Conservation (phyloP, 1,140 invertebrate species). For the Aricia agestis region DNA sequence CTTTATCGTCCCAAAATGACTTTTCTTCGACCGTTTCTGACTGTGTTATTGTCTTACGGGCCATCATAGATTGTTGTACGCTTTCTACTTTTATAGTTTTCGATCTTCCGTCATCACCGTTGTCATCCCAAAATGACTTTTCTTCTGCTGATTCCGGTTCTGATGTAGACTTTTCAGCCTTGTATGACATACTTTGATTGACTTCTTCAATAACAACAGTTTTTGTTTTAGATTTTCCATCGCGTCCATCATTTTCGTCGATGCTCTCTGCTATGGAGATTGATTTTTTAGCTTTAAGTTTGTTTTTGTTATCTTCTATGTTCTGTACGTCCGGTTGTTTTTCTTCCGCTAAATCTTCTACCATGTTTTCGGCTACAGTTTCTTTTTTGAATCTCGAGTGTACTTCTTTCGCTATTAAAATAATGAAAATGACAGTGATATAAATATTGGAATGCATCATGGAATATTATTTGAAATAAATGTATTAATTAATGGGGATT, state of each 20-base stretch:
- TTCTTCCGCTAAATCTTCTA: conserved; percentile 45
- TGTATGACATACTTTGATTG: conserved; percentile 27
- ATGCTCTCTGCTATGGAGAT: conserved; percentile 26
- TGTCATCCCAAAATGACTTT: conserved; percentile 33
- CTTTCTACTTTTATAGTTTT: conserved; percentile 26
- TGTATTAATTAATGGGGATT: conserved; percentile 43
- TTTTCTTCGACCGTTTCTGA: conserved; percentile 51
- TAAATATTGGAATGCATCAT: conserved; percentile 53
- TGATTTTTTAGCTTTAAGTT: conserved; percentile 58
- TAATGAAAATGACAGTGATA: conserved; percentile 53
- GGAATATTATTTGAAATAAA: conserved; percentile 36
- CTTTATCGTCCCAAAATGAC: conserved; percentile 53
- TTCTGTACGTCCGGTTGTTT: conserved; percentile 39
- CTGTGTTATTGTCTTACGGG: conserved; percentile 46
- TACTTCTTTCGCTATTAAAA: conserved; percentile 73
- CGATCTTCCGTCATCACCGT: conserved; percentile 37
- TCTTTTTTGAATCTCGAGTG: conserved; percentile 69
- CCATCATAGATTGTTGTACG: conserved; percentile 38
- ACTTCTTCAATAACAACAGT: conserved; percentile 38
- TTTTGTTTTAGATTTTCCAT: conserved; percentile 35
- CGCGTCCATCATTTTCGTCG: conserved; percentile 8
- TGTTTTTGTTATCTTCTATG: conserved; percentile 51
- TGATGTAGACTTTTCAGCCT: conserved; percentile 42
- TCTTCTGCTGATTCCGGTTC: conserved; percentile 52
- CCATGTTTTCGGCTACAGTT: conserved; percentile 53